Percentiles rank a stretch among this genome's conserved stretches.
Evolutionary conservation across 2,888 invertebrate genomes (phyloP).

Genomic region (Caenorhabditis angaria): DNA sequence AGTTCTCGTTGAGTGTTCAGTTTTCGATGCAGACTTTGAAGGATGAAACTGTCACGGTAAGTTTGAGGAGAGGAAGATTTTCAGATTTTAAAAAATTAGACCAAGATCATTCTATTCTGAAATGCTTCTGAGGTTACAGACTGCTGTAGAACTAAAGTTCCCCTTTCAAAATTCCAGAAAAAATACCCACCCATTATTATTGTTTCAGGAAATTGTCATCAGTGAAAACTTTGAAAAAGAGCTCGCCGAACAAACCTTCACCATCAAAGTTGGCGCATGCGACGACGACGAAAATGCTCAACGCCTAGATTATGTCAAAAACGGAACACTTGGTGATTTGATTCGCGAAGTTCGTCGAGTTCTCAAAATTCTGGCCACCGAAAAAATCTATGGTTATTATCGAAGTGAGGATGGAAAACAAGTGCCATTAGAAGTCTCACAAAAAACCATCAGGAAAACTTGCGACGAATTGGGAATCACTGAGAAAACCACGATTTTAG

Average conservation of each 20-base stretch:
- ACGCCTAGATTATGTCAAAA: conserved; percentile 47
- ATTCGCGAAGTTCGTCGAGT: conserved; percentile 47
- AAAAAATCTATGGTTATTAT: conserved; percentile 61
- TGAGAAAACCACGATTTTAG: conserved; percentile 49
- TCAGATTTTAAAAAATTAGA: too few relatives aligned
- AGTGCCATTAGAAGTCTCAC: conserved; percentile 38
- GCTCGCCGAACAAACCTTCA: not conserved
- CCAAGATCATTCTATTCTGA: not conserved
- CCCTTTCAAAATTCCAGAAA: not conserved
- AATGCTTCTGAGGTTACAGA: too few relatives aligned
- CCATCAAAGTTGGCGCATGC: conserved; percentile 29
- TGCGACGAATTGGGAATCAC: not conserved
- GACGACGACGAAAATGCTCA: conserved; percentile 55
- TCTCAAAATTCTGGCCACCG: conserved; percentile 53
- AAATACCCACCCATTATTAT: not conserved
- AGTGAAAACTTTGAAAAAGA: not conserved
- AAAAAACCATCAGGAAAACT: conserved; percentile 25
- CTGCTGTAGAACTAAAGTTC: too few relatives aligned
- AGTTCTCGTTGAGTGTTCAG: conserved; percentile 53
- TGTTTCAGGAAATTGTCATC: not conserved
- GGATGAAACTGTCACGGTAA: conserved; percentile 47
- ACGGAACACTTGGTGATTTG: conserved; percentile 57
- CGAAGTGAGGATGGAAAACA: conserved; percentile 33
- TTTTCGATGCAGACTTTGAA: conserved; percentile 58
- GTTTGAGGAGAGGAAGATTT: not conserved